Base-by-base conservation (phyloP, 2,888 invertebrate genomes). In the Girardia tigrina region DNA sequence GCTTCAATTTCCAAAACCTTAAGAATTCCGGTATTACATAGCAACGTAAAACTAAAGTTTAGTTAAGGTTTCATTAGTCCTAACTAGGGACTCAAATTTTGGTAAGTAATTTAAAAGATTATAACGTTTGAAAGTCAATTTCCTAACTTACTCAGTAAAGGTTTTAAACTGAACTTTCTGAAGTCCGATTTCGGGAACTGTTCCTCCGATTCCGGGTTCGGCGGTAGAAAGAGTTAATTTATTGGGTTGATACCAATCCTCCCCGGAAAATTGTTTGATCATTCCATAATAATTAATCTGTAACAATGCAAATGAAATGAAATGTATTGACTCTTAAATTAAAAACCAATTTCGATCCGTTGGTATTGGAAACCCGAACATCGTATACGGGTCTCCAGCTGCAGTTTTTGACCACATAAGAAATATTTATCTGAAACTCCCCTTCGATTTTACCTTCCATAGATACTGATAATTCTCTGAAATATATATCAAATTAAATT, bases 341-440 rank as follows among this genome's bases (percentile, higher is more conserved):
- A n/a, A n/a, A n/a, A 76, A 80, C 81, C 79, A 79, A 80, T 79
- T 80, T 78, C 26, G 70, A 79, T 72, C 75, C 79, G 75, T 79
- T 81, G 78, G 77, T 80, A 72, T 80, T 79, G 78, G 77, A 81
- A 36, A 84, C 84, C n/a, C 85, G 80, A 73, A 85, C 81, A 78
- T 85, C 85, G 77, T 85, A 85, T 75, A 81, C 80, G 14, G 85
- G 84, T 8, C 80, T 80, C 85, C 85, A 85, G n/a, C 79, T 80
- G n/a, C 83, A 84, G 77, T 82, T 80, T 75, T 79, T 79, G 0
- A 85, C 84, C 71, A 83, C 81, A 76, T 84, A 84, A 16, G 83
- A 81, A 20, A 84, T 79, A 75, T 78, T 78, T 26, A 83, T 79
- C 29, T 80, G 80, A 6, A 83, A 80, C 23, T 79, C 79, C 0